Percentiles rank a stretch among this genome's conserved stretches.
These are phyloP conservation scores for Pristionchus mayeri DNA, from an alignment of 2,888 invertebrate genomes.

Conservation along the genomic window DNA sequence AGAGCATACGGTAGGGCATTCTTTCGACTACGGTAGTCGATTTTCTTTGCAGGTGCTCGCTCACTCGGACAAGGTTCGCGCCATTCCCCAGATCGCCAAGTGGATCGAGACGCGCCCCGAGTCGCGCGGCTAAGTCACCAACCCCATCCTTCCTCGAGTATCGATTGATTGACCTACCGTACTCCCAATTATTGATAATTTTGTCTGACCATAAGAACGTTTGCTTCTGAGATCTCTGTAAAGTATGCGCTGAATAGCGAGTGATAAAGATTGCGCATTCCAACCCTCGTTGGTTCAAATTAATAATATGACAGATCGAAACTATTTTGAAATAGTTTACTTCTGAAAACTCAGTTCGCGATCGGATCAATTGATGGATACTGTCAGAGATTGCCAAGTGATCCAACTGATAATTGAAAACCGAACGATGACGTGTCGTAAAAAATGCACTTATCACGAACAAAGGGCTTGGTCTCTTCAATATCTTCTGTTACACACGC, in stretches of 20 bases:
- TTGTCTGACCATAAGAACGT: neutral
- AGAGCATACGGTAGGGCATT: neutral
- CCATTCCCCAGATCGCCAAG: conserved; percentile 41
- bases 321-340: no score
- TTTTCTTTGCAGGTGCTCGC: conserved; percentile 30
- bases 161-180: neutral
- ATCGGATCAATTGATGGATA: no score
- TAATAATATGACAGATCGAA: no score
- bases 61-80: conserved; percentile 31
- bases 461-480: no score
- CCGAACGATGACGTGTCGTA: no score
- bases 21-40: neutral
- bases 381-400: no score
- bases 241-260: neutral
- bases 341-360: no score
- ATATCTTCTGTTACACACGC: no score
- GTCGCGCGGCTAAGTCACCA: conserved; percentile 12
- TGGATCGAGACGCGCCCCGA: conserved; percentile 35
- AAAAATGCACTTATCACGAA: no score
- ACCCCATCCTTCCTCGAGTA: neutral
- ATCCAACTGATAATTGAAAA: no score
- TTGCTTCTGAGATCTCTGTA: conserved; percentile 1
- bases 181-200: neutral
- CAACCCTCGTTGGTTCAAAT: no score
- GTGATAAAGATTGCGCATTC: conserved; percentile 9